Base-by-base conservation (phyloP, 2,113 vertebrate genomes). In the Polypterus bichir region DNA sequence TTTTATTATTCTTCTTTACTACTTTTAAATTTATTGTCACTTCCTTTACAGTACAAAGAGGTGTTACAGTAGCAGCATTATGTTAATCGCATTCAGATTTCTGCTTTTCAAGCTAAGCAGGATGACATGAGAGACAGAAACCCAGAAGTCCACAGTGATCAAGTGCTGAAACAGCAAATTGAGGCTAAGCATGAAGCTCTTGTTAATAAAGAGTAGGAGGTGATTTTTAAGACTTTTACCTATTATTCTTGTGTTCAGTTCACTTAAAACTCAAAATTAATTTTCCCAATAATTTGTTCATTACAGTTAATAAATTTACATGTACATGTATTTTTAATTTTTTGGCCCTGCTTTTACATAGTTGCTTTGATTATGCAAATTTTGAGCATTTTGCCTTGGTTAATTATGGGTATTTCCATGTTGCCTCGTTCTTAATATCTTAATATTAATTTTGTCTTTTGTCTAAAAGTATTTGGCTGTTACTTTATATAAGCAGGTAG, bases 31-130 rank as follows among this genome's bases (percentile, higher is more conserved):
- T 27, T 27, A 27, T 27, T 27, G 27, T 11, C 27, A 9, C 44
- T 62, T 4, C 1, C 60, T 59, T 59, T 71, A 10, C 70, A 98
- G 96, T 92, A 95, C 67, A 92, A 91, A 62, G 91, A 92, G 61
- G 84, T 81, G 0, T 65, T 94, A 48, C 87, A 92, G 64, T 86
- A 93, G 65, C 89, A 91, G 65, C 90, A 91, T 64, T 80, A 84
- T 70, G 81, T 79, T 3, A 86, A 86, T 73, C 79, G 88, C 58
- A 83, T 91, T n/a, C 90, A 90, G 70, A 88, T 87, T 60, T 92
- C 94, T 2, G 81, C 86, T 2, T 72, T 92, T 10, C 91, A 92
- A 69, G 88, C 91, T 4, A 89, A 86, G 57, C 55, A 88, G 55
- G 89, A 91, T 62, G 92, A 93, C 76, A 80, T 79, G 0, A 81